Conservation (phyloP, 2,888 invertebrate species). For the Pyralis farinalis region DNA sequence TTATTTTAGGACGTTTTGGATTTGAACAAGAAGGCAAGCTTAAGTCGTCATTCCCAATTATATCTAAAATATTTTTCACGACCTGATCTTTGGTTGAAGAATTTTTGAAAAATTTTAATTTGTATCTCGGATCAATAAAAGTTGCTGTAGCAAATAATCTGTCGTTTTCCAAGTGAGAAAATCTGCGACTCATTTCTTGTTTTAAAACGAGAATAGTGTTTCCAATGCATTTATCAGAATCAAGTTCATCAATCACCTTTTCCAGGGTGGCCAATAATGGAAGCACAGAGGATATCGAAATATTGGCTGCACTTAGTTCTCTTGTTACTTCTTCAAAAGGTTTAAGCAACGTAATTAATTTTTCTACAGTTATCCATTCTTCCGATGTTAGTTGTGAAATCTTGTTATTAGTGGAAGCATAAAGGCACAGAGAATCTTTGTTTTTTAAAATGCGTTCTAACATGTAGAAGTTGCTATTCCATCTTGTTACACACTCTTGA, state of each 20-base stretch:
- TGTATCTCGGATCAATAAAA: conserved; percentile 19
- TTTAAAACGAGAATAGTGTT: too few relatives aligned
- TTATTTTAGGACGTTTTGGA: not conserved
- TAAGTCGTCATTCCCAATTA: too few relatives aligned
- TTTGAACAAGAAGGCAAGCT: conserved; percentile 1
- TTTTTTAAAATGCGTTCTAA: conserved; percentile 16
- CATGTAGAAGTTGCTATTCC: conserved; percentile 19
- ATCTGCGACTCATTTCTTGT: not conserved
- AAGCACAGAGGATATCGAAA: conserved; percentile 8
- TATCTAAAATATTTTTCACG: too few relatives aligned
- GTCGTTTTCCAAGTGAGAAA: conserved; percentile 16
- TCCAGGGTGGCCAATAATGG: too few relatives aligned
- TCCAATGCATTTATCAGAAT: too few relatives aligned
- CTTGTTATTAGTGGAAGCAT: conserved; percentile 20
- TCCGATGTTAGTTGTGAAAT: conserved; percentile 19
- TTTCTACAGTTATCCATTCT: conserved; percentile 17
- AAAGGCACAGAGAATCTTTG: conserved; percentile 18
- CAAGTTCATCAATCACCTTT: too few relatives aligned
- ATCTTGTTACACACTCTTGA: conserved; percentile 19
- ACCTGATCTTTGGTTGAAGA: conserved; percentile 13
- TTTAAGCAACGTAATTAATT: conserved; percentile 16
- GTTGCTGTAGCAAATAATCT: conserved; percentile 19
- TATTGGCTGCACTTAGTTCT: conserved; percentile 20
- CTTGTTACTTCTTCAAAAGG: conserved; percentile 19
- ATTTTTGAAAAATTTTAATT: conserved; percentile 17